phyloP scores from a whole-genome alignment of 1,140 invertebrate genomes.

The Atopsyche davidsoni region DNA sequence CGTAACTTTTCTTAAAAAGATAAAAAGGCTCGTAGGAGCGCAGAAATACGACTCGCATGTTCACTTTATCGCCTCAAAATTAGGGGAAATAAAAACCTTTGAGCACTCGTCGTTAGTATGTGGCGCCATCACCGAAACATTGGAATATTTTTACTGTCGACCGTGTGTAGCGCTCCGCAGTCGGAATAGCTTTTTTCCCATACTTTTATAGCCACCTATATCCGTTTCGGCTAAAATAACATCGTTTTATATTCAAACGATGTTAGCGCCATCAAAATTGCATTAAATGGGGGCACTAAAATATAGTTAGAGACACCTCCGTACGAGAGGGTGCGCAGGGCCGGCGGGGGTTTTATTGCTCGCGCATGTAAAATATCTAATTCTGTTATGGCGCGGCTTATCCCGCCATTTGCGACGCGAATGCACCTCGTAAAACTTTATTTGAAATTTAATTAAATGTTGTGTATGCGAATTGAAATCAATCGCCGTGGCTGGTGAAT shows the following conservation, averaged over 20 bases:
- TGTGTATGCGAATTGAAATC: too few species aligned
- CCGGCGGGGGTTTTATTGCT: constrained; percentile 24
- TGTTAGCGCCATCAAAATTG: constrained; percentile 30
- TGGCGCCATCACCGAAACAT: constrained; percentile 7
- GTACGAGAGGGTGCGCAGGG: not conserved
- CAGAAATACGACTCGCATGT: not conserved
- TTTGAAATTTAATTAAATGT: constrained; percentile 15
- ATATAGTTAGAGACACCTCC: constrained; percentile 28
- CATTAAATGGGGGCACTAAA: constrained; percentile 31
- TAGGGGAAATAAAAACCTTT: constrained; percentile 4
- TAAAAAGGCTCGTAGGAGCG: too few species aligned
- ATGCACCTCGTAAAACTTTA: constrained; percentile 17
- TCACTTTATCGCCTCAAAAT: constrained; percentile 11
- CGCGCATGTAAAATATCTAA: constrained; percentile 30
- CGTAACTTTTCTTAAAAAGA: too few species aligned
- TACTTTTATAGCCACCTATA: constrained; percentile 23
- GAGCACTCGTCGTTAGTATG: constrained; percentile 3
- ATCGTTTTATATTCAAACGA: constrained; percentile 31
- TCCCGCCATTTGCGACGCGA: constrained; percentile 5
- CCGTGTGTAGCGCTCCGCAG: constrained; percentile 18
- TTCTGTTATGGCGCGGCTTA: constrained; percentile 23
- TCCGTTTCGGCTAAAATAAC: constrained; percentile 30
- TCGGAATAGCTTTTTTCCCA: constrained; percentile 25
- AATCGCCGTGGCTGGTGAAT: too few species aligned
- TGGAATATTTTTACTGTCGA: constrained; percentile 25